Evolutionary conservation across 2,888 invertebrate species (phyloP), one percentile per base, ranked within the genome.

Genomic region (Nomada hirtipes): DNA sequence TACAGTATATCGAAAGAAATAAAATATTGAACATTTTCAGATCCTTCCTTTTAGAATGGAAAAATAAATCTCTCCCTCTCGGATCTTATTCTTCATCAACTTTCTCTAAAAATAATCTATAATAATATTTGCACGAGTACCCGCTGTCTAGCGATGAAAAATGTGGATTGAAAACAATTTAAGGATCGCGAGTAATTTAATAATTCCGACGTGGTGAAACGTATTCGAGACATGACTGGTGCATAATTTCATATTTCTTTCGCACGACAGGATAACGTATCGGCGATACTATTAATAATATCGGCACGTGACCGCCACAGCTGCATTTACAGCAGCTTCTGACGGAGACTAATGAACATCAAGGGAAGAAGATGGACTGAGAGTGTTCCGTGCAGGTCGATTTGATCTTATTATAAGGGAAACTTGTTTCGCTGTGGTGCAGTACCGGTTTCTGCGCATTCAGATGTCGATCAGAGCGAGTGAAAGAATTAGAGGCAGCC

Each of bases 331-430:
- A 86, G 77, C 82, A 86, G 84, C 80, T 85, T 83, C 76, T 89
- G 90, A 90, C 89, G 79, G 55, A 82, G 89, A 91, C 82, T 90
- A 91, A 91, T 90, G 87, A 88, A 89, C 83, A 61, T 36, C 42
- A 29, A 52, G 64, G 63, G 76, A 84, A 79, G 71, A 57, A 76
- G 60, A 69, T 76, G 64, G 52, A 68, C 60, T 26, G 65, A 69
- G 65, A 50, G 70, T 53, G 74, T 74, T 69, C 64, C 11, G 26
- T n/a, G 36, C 53, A 26, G 13, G 20, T 74, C 52, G 79, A 75
- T 82, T 82, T 83, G 67, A 60, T 74, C 77, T 82, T 77, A 74
- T 65, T 57, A 59, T n/a, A 42, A 57, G 42, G 42, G 20, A 52
- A 73, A 76, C 68, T 71, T 71, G 76, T 83, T 77, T 82, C 64